These are phyloP conservation scores for Gouania willdenowi DNA, from an alignment of 2,797 vertebrate genomes.

Conservation along the genomic window DNA sequence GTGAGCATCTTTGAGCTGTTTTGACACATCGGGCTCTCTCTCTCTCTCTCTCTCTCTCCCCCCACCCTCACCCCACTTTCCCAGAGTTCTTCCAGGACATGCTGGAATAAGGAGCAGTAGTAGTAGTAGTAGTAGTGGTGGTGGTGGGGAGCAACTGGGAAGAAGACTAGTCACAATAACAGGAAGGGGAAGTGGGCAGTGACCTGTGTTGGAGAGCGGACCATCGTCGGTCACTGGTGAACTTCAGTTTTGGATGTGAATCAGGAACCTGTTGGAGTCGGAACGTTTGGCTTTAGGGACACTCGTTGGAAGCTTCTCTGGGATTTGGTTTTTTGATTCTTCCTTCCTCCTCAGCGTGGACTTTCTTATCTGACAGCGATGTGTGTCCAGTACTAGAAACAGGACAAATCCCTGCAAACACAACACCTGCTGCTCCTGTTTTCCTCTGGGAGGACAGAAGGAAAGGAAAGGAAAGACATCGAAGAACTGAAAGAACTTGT, in stretches of 20 bases:
- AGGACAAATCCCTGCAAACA: slow-evolving; percentile 2
- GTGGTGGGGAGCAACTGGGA: slow-evolving; percentile 21
- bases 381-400: slow-evolving; percentile 3
- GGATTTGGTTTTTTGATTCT: too few relatives aligned
- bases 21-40: slow-evolving; percentile 33
- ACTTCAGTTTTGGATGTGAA: slow-evolving; percentile 28
- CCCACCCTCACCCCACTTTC: slow-evolving; percentile 5
- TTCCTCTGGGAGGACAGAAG: not conserved
- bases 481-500: too few relatives aligned
- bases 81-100: slow-evolving; percentile 29
- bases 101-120: slow-evolving; percentile 51
- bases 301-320: too few relatives aligned
- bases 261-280: slow-evolving; percentile 47
- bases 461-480: not conserved
- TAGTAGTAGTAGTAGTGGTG: too few relatives aligned
- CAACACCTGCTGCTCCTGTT: slow-evolving; percentile 37
- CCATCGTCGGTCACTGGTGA: slow-evolving; percentile 20
- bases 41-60: slow-evolving; percentile 7
- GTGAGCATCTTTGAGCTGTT: slow-evolving; percentile 42
- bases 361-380: slow-evolving; percentile 7
- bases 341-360: slow-evolving; percentile 8
- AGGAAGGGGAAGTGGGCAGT: slow-evolving; percentile 75
- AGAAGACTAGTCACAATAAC: slow-evolving; percentile 64
- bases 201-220: slow-evolving; percentile 39
- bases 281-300: too few relatives aligned